Base-by-base conservation (phyloP, 2,888 invertebrate genomes). In the Ophion ventricosus region DNA sequence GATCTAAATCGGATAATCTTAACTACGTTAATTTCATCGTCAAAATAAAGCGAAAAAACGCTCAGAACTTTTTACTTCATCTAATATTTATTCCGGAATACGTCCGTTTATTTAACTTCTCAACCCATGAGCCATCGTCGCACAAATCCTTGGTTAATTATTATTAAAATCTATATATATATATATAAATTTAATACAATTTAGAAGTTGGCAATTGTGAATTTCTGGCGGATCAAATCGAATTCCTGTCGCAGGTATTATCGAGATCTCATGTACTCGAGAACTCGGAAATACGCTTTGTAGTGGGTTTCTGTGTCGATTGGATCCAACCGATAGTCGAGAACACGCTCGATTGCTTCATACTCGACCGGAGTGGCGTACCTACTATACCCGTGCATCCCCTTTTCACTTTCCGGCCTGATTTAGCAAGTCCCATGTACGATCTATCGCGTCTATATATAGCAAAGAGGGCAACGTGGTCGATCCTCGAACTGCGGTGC, bases 261-360 rank as follows among this genome's bases (percentile, higher is more conserved):
- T 40, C 59, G 2, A 35, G 59, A 74, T 74, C n/a, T 57, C 26
- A 20, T 5, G 29, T 25, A 14, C 8, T 25, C 7, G 40, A 23
- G n/a, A 8, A 57, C 35, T 14, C 56, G 25, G 5, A 40, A 57
- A 54, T 29, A 11, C n/a, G 80, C 73, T 80, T 80, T 74, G 61
- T 74, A 49, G 74, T 59, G 67, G 59, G 40, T 59, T 63, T 77
- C 49, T 49, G 80, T 74, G 80, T 67, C 80, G 74, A 80, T 80
- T 73, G 73, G 57, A 80, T 80, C 67, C 20, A 49, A 35, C 29
- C 74, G 56, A 80, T 80, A 49, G 67, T 49, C 49, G n/a, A 80
- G 59, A 74, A 59, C 67, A 80, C 59, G 57, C 66, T 66, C 43
- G 67, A 67, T 59, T 59, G 59, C 23, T 80, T 74, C 54, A 25